Base-by-base conservation (phyloP, 2,888 invertebrate genomes). In the Chloroclystis v-ata region DNA sequence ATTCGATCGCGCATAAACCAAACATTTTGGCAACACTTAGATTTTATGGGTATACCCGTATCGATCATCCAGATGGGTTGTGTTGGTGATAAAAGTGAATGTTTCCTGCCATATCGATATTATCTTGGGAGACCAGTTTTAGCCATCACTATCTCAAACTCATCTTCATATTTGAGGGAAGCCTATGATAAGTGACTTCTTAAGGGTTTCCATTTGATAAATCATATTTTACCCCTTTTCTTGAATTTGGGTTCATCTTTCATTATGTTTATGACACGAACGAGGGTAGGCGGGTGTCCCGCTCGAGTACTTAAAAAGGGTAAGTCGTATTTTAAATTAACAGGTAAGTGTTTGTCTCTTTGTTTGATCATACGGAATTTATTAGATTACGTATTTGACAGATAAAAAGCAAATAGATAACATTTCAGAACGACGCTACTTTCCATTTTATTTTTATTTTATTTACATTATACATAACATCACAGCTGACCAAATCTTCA, bases 121-220 rank as follows among this genome's bases (percentile, higher is more conserved):
- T 35, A 50, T 37, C 30, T 29, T 40, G 10, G 26, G 38, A 43
- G 30, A 33, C 38, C 38, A 28, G 41, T 32, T 33, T 28, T 9
- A 42, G 41, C 13, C 47, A 41, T 46, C 46, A 39, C 49, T 49
- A 52, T 48, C 49, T 25, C 40, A 32, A 39, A 43, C 55, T 60
- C 54, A 54, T 56, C 43, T 59, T 60, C 60, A 57, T 62, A 62
- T 59, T 51, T 52, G 42, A 37, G 43, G 43, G 47, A 45, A 48
- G 40, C 13, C 26, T 14, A 38, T 41, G 48, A 43, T 58, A 52
- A 54, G 56, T 53, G 57, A 59, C 57, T 48, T 56, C 58, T 59
- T 49, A 20, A 57, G 45, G 55, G 52, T 43, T 58, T 46, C 47
- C 54, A 49, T 57, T 55, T 52, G 47, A 58, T 61, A 56, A 59